Evolutionary conservation across 37 sponge, comb jelly and placozoan species (phyloP), one percentile per base, ranked within the genome.

Genomic region (Amphimedon queenslandica): DNA sequence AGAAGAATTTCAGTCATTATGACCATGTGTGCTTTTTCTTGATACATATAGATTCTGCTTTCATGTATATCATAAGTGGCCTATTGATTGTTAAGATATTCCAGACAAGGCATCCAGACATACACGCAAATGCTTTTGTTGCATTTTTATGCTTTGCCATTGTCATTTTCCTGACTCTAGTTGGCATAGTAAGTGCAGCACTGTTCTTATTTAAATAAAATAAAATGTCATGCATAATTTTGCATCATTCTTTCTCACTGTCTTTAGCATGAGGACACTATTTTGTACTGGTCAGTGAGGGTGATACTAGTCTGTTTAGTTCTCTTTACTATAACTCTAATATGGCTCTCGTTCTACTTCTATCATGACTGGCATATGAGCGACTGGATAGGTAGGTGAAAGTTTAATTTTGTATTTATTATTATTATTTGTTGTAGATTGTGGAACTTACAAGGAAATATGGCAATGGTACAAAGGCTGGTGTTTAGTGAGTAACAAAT

Each of bases 51-150:
- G 94, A 96, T 66, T 84, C 87, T 31, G 75, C 96, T 64, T 96
- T 96, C 77, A 96, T 96, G 96, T 96, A 83, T 71, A 82, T 92
- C 71, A 96, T 97, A 77, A 87, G 82, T 20, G 87, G 87, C 0
- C 80, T 97, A 67, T 39, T 80, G 23, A 86, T 86, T 28, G 72
- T 91, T 11, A 82, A 88, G 79, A 58, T 94, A 23, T 88, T 92
- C 63, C 92, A 94, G 82, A 84, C 77, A 47, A 47, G 98, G n/a
- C 98, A 97, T 64, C 94, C 98, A 5, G 98, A 97, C 63, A 70
- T 94, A 37, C 73, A 79, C 57, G 77, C 90, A 55, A 85, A 84
- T 67, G 94, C 98, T 4, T 81, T 85, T 67, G 75, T 77, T 2
- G 85, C 92, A 21, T 94, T 91, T 82, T 83, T 97, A 66, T 83